These are phyloP conservation scores for Nylanderia fulva DNA, from an alignment of 1,140 invertebrate species.

Conservation along the genomic window DNA sequence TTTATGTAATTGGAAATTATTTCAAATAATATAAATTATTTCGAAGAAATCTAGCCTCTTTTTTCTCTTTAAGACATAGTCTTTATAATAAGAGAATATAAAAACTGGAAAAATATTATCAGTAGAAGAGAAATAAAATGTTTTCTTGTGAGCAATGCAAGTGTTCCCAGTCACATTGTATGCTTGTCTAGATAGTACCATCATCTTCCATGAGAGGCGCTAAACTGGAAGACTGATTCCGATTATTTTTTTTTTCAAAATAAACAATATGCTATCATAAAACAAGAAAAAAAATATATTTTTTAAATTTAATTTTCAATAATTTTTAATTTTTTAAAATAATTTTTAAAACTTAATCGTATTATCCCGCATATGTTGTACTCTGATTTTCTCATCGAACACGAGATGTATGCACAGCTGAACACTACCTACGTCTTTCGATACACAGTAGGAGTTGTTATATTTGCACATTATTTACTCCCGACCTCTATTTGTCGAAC, in stretches of 20 bases:
- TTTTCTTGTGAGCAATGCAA: not conserved
- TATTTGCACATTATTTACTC: conserved; percentile 72
- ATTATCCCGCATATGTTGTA: not conserved
- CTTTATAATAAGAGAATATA: not conserved
- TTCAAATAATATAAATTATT: not conserved
- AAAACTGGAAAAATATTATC: not conserved
- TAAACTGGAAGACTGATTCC: not conserved
- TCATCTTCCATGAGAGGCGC: not conserved
- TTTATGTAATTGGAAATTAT: too few species aligned
- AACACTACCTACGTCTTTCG: not conserved
- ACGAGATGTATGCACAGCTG: not conserved
- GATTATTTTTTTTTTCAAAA: not conserved
- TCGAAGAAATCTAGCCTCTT: not conserved
- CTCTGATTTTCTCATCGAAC: not conserved
- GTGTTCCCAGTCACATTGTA: not conserved
- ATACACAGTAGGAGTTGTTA: conserved; percentile 19
- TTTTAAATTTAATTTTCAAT: too few species aligned
- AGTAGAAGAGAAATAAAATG: not conserved
- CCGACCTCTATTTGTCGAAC: conserved; percentile 72
- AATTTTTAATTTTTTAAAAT: not conserved
- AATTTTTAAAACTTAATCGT: not conserved
- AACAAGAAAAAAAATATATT: too few species aligned
- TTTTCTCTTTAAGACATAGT: too few species aligned
- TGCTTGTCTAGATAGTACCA: not conserved
- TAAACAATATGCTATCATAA: not conserved